Base-by-base conservation (phyloP, 2,888 invertebrate species). In the Tenthredo distinguenda region DNA sequence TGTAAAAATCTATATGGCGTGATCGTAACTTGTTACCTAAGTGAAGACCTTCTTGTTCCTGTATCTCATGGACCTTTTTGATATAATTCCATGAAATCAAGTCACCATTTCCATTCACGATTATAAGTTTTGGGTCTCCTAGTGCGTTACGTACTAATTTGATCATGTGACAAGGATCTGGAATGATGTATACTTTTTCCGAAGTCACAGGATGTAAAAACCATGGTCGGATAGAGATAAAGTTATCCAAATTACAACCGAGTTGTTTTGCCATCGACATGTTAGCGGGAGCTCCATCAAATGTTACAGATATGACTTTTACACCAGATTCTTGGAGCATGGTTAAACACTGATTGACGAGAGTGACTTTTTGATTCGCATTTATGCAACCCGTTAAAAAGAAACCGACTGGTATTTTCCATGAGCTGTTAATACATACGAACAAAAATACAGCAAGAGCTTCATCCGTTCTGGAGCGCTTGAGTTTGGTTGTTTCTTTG, bases 361-460 rank as follows among this genome's bases (percentile, higher is more conserved):
- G 21, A 37, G 34, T 87, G 12, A 87, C 87, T 84, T 89, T 89
- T 84, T 87, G 89, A 85, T 89, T 85, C 4, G 88, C 89, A 21
- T 31, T 85, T 6, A 92, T 77, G 10, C 90, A 88, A 26, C 88
- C 72, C 37, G 88, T 87, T 47, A 92, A 88, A 87, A 91, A 93
- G 86, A 92, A 92, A 0, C 90, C 91, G 9, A 92, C 86, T 31
- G 91, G 92, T 15, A 92, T 62, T 87, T 92, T 91, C 90, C 90
- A 91, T 10, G 85, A 86, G 84, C 90, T 88, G 86, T 90, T 90
- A 55, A 91, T 62, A 18, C 87, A 85, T 1, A 90, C 89, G 1
- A 92, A 34, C 87, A 92, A 87, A 72, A 92, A 90, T 7, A 91
- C 90, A 76, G 47, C 15, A 26, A 47, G 26, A 76, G 12, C 21